Evolutionary conservation across 2,888 invertebrate genomes (phyloP), one percentile per base, ranked within the genome.

Genomic region (Zhengitettix transpicula): DNA sequence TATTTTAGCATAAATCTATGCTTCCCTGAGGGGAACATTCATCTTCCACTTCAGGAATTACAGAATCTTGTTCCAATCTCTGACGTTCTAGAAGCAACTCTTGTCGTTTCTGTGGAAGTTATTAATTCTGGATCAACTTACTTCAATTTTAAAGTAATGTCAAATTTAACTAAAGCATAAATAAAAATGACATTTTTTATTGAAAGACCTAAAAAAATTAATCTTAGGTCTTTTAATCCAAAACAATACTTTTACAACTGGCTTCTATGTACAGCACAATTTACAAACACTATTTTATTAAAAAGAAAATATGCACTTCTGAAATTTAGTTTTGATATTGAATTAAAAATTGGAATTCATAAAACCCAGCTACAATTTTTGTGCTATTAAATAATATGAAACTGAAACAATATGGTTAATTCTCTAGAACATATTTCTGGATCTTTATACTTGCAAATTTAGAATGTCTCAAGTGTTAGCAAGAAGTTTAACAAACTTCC

Each of bases 31-130:
- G 63, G 9, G 63, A 64, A 11, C 55, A 47, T 66, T 82, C 82
- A 61, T 84, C 83, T 56, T 84, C 84, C 9, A 83, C 84, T 70
- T 87, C 87, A 59, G 79, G 81, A 66, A 87, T 85, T 0, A 85
- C 82, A 0, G 82, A 78, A 70, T 84, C 84, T 40, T 82, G 79
- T 66, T 86, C 85, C 72, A 81, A 78, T 51, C 82, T 73, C 60
- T 79, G 75, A n/a, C 80, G 74, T 63, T 80, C 80, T 0, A 79
- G 73, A 53, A 81, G 63, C 11, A 83, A 66, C 56, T 81, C 78
- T 67, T 79, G 78, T 1, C 80, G 74, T 74, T 78, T 81, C 82
- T 83, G 72, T 15, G 70, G 71, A 63, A 66, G 28, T 28, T 28
- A 28, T 5, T 28, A 28, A 7, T 28, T 28, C n/a, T 28, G 28